Evolutionary conservation across 1,140 invertebrate species (phyloP), one percentile per base, ranked within the genome.

Genomic region (Lanistes nyassanus): DNA sequence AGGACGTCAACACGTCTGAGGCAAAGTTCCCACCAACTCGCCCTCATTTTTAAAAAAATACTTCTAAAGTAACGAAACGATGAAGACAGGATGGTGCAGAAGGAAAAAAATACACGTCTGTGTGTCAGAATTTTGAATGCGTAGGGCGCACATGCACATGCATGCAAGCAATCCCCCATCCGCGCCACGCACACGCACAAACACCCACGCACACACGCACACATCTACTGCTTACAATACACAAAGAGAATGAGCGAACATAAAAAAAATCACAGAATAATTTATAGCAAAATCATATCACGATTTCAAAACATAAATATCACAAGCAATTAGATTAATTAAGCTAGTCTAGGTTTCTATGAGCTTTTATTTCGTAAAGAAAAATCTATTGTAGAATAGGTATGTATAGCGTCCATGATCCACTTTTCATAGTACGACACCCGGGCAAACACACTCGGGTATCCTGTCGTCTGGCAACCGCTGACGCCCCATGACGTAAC

Each of bases 371-470:
- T 37, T 67, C 34, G 37, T 16, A 69, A 42, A 0, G 67, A 19
- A 55, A 69, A 69, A 31, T 55, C 26, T 0, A 53, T 4, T 16
- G 70, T 74, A 56, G 78, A 70, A 29, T 79, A 72, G n/a, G 78
- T 72, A 5, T 72, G 64, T 42, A 80, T 80, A n/a, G 77, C 74
- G 6, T 80, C 69, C 26, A 89, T 82, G 31, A 90, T 87, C 89
- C 89, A 90, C 11, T 83, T 64, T 26, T 83, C 65, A 74, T 87
- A 89, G 56, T 82, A 80, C 6, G 85, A 82, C 0, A 89, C 83
- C 47, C 87, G 58, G 2, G 86, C 85, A 60, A 88, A 90, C 3
- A 90, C 89, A 75, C 87, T 87, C 0, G 88, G 88, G 51, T 84
- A 88, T 6, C 88, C 89, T 11, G 81, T 77, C 29, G 86, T 88